These are phyloP conservation scores for Zygothrica quintamaculata DNA, from an alignment of 2,888 invertebrate species.

Conservation along the genomic window DNA sequence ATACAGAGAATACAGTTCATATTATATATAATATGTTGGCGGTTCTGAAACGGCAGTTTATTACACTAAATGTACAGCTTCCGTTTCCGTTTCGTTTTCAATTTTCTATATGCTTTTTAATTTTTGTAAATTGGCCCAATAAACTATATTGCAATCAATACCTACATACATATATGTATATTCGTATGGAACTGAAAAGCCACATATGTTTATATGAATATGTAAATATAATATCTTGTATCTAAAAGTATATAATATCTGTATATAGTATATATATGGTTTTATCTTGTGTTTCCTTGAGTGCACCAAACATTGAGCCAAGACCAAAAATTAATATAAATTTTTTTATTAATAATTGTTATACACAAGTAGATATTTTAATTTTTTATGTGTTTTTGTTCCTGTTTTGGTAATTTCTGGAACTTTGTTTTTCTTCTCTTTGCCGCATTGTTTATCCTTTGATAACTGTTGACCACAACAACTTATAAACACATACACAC, in stretches of 20 bases:
- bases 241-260: no score
- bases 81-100: conserved; percentile 24
- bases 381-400: conserved; percentile 45
- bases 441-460: conserved; percentile 66
- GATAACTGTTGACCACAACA: conserved; percentile 68
- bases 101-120: conserved; percentile 28
- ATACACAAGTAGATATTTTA: no score
- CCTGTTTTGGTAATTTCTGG: conserved; percentile 62
- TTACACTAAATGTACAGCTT: conserved; percentile 45
- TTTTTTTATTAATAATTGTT: conserved; percentile 31
- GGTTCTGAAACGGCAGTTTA: conserved; percentile 21
- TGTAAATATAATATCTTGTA: conserved; percentile 17
- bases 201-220: conserved; percentile 40
- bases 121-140: conserved; percentile 38
- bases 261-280: conserved; percentile 28
- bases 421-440: conserved; percentile 71
- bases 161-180: background rate
- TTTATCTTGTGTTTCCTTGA: conserved; percentile 42
- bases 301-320: conserved; percentile 38
- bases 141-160: conserved; percentile 5
- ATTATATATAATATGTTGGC: no score
- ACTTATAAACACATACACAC: conserved; percentile 13
- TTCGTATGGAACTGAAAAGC: background rate
- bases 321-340: conserved; percentile 29
- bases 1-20: no score